Evolutionary conservation across 2,797 vertebrate genomes (phyloP), one percentile per base, ranked within the genome.

Genomic region (Benthosema pterotum): DNA sequence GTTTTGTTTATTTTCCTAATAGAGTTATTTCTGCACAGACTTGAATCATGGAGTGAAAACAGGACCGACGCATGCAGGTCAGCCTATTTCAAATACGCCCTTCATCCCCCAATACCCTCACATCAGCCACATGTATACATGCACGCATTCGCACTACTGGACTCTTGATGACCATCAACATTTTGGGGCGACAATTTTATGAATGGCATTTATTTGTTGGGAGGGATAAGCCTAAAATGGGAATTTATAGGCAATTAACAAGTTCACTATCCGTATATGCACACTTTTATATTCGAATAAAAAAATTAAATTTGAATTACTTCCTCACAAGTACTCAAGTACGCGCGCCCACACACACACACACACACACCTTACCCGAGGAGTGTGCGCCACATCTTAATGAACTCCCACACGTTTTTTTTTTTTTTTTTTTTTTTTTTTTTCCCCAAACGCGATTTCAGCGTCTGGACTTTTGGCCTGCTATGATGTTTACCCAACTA

Each of bases 1-100:
- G 74, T 71, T 43, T 8, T 91, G 85, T 88, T 90, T 90, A 85
- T 90, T 90, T 91, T 92, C 58, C 28, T 75, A 87, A 86, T 83
- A 79, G 61, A 80, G 77, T 87, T 88, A 83, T 88, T 91, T 87
- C 80, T 89, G 65, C 80, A 63, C 78, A 75, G 81, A 90, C 77
- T 79, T 80, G 80, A 90, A 90, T 89, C 85, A 84, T 85, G 82
- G 70, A 88, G 90, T 88, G 78, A 89, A 84, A 91, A 84, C 83
- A 83, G 64, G 8, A 72, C 55, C 66, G 61, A 69, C 82, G 65
- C 74, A 73, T 83, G 65, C 74, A 73, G 80, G 83, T 87, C 70
- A 83, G 69, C 83, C 72, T 79, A 76, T 81, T 87, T 85, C 74
- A 60, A 82, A 78, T 71, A 48, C 45, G 19, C 42, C 65, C 62